Conservation (phyloP, 2,113 vertebrate genomes). For the Lynx canadensis region DNA sequence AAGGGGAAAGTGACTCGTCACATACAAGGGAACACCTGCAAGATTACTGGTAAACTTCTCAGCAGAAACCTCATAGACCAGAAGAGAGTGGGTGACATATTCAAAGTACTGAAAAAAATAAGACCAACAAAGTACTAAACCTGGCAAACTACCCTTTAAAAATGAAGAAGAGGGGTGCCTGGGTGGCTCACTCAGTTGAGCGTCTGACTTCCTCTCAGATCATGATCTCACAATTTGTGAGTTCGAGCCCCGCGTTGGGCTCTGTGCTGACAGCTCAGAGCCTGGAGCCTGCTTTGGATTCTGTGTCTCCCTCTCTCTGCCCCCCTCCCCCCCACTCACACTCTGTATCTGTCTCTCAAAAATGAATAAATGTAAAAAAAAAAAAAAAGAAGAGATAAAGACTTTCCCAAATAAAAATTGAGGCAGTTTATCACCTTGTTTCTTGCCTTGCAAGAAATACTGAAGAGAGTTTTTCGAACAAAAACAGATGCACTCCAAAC, state of each 20-base stretch:
- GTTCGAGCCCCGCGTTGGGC: accelerated
- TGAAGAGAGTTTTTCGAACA: neutral
- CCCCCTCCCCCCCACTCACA: no score
- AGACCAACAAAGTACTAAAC: neutral
- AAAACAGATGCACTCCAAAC: neutral
- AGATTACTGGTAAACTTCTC: neutral
- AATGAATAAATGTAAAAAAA: no score
- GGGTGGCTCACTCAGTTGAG: no score
- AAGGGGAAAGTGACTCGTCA: neutral
- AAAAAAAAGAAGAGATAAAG: neutral
- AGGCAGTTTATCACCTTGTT: neutral
- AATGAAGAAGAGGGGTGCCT: neutral
- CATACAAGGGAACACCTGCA: neutral
- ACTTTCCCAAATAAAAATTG: neutral
- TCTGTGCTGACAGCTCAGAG: no score
- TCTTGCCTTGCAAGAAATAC: neutral
- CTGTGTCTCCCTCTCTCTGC: no score
- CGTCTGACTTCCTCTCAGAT: no score
- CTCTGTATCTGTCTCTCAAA: no score
- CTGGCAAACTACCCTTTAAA: neutral
- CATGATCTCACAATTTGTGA: no score
- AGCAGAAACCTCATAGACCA: neutral
- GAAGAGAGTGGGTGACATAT: neutral
- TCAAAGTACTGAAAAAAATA: neutral
- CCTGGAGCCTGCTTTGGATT: no score